phyloP scores from a whole-genome alignment of 2,888 invertebrate species.

The Leptogaster cylindrica region DNA sequence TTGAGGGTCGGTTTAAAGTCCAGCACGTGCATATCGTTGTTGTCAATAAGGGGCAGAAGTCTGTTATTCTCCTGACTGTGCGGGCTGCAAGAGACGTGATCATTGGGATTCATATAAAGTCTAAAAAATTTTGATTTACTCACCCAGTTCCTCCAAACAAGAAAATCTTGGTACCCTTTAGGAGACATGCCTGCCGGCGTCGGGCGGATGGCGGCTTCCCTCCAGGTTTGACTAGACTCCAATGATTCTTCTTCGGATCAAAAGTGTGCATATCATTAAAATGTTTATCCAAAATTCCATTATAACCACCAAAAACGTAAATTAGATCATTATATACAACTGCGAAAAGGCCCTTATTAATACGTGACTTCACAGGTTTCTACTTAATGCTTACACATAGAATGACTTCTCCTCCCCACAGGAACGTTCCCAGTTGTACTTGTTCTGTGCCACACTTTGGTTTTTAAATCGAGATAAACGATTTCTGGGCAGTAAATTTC shows the following conservation, averaged over 20 bases:
- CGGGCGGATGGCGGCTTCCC: slow-evolving; percentile 71
- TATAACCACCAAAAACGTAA: slow-evolving; percentile 91
- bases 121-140: slow-evolving; percentile 35
- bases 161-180: slow-evolving; percentile 75
- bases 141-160: slow-evolving; percentile 92
- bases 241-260: slow-evolving; percentile 67
- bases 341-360: slow-evolving; percentile 54
- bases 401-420: slow-evolving; percentile 85
- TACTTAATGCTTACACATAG: slow-evolving; percentile 75
- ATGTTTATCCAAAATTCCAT: slow-evolving; percentile 76
- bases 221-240: slow-evolving; percentile 67
- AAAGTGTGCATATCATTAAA: slow-evolving; percentile 85
- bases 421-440: slow-evolving; percentile 72
- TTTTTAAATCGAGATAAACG: slow-evolving; percentile 75
- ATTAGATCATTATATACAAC: slow-evolving; percentile 78
- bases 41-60: slow-evolving; percentile 68
- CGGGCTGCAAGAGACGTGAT: slow-evolving; percentile 23
- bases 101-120: no score
- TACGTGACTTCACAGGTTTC: no score
- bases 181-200: slow-evolving; percentile 80
- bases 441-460: slow-evolving; percentile 73
- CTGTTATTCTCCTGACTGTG: slow-evolving; percentile 14
- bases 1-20: slow-evolving; percentile 80
- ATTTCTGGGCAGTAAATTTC: slow-evolving; percentile 82
- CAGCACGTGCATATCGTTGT: slow-evolving; percentile 81